Percentiles rank a stretch among this genome's conserved stretches.
These are phyloP conservation scores for Nannobrachium achirus DNA, from an alignment of 2,113 vertebrate species.

Conservation along the genomic window DNA sequence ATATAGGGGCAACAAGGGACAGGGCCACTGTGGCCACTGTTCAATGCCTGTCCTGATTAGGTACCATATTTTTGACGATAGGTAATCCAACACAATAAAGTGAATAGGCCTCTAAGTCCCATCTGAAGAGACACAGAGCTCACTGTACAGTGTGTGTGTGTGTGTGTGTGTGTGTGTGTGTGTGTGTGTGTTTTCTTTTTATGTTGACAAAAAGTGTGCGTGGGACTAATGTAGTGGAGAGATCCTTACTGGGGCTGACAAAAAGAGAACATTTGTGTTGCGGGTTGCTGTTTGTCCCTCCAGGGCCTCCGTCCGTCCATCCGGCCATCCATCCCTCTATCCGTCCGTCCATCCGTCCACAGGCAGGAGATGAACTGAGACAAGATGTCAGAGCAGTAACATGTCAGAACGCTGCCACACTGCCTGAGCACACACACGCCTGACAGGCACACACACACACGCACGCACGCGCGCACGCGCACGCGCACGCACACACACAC, in stretches of 20 bases:
- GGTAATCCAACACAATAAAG: too few species aligned
- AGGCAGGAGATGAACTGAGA: slow-evolving; percentile 77
- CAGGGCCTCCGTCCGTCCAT: slow-evolving; percentile 67
- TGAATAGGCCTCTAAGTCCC: too few species aligned
- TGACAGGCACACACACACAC: slow-evolving; percentile 59
- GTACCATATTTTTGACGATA: too few species aligned
- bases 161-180: too few species aligned
- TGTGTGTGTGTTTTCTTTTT: too few species aligned
- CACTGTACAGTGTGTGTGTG: too few species aligned
- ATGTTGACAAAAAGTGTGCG: too few species aligned
- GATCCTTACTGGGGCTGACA: slow-evolving; percentile 72
- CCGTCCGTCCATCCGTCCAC: slow-evolving; percentile 64
- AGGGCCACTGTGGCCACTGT: too few species aligned
- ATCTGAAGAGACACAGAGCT: too few species aligned
- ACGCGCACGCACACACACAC: slow-evolving; percentile 16
- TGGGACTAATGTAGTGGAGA: slow-evolving; percentile 76
- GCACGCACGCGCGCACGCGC: slow-evolving; percentile 40
- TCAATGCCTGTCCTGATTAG: too few species aligned
- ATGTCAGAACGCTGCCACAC: slow-evolving; percentile 77
- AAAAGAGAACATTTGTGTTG: slow-evolving; percentile 77
- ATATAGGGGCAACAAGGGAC: too few species aligned
- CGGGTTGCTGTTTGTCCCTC: slow-evolving; percentile 74
- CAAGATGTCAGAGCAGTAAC: slow-evolving; percentile 79
- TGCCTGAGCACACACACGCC: slow-evolving; percentile 57
- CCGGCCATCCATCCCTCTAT: too few species aligned